Base-by-base conservation (phyloP, 1,140 invertebrate genomes). In the Ceratina calcarata region DNA sequence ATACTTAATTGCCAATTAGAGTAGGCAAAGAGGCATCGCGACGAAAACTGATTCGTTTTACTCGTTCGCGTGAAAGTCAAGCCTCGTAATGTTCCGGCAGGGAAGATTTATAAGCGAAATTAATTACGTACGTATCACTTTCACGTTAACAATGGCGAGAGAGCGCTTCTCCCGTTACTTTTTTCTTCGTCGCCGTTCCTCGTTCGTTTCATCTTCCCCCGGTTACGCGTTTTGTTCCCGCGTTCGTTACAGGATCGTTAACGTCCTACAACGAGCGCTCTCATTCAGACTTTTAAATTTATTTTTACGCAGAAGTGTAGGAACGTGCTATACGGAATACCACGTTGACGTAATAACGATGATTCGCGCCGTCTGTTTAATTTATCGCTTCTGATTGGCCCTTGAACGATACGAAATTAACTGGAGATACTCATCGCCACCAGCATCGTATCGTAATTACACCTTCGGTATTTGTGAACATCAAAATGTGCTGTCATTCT, bases 1-100 rank as follows among this genome's bases (percentile, higher is more conserved):
- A 81, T 82, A 85, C 77, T 84, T 89, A 89, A 89, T 89, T 89
- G 88, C 78, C 87, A 89, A 89, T 89, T 89, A 88, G 75, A 72
- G 83, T 70, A 81, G 62, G 78, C 81, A 77, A 85, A 82, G 81
- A 83, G 81, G 81, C 58, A 78, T 71, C 67, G 77, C 69, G 71
- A 81, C 78, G 78, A 75, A 73, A 75, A 78, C 53, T 81, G 67
- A 85, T 86, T 86, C 84, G 78, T 83, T 86, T 86, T 81, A 81
- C 81, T 32, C 78, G 74, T 66, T 58, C 27, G 64, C 49, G 78
- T 62, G 70, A 86, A 72, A 86, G 81, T 79, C 78, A 77, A 86
- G 84, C 78, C 67, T 72, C 78, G 78, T 83, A 84, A 86, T 78
- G 78, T 70, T 62, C 75, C 20, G 20, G 57, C 57, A 45, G 37